Conservation (phyloP, 2,797 vertebrate species). For the Podarcis siculus region DNA sequence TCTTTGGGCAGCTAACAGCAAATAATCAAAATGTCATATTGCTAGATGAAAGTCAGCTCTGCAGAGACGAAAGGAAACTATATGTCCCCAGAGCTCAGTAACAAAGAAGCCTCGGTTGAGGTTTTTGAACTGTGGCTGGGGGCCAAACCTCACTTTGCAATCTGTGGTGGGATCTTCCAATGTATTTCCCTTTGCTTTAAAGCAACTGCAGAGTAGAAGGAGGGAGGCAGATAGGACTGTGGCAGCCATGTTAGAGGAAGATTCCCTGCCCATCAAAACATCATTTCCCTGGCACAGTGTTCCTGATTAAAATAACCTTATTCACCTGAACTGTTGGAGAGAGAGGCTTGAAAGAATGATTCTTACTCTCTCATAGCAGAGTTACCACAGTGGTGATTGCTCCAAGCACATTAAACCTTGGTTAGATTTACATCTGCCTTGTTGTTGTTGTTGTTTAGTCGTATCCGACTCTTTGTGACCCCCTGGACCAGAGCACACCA, state of each 20-base stretch:
- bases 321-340: background rate
- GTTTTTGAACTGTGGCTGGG: background rate
- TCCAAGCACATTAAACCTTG: too few species aligned
- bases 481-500: too few species aligned
- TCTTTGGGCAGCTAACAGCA: too few species aligned
- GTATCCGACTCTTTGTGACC: too few species aligned
- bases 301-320: background rate
- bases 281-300: background rate
- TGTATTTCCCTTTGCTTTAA: background rate
- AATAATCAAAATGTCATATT: background rate
- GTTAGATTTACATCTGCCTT: too few species aligned
- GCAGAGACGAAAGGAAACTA: background rate
- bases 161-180: background rate
- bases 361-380: too few species aligned
- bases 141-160: background rate
- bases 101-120: fast-evolving
- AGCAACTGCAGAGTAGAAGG: background rate
- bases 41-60: background rate
- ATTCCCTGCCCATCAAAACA: background rate
- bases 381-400: too few species aligned
- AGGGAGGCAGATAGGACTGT: background rate
- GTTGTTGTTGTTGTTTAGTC: too few species aligned
- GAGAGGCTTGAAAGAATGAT: too few species aligned
- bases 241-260: background rate
- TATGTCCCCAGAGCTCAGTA: background rate